Percentiles rank a stretch among this genome's conserved stretches.
phyloP scores from a whole-genome alignment of 2,797 vertebrate species.

The Danio choprae region DNA sequence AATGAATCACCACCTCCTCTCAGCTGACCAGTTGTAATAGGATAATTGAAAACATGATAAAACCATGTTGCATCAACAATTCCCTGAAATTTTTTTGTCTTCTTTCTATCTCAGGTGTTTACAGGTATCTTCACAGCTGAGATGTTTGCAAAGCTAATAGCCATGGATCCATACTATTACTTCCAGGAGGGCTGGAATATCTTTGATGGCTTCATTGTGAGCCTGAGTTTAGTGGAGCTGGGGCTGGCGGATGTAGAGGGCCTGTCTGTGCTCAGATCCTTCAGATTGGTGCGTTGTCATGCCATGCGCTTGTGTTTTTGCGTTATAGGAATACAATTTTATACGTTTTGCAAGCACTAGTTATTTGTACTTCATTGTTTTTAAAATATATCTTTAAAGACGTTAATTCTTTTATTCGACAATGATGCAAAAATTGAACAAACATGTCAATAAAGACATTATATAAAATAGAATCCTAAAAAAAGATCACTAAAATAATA shows the following conservation, averaged over 20 bases:
- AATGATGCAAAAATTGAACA: background rate
- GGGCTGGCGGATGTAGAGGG: slow-evolving; percentile 92
- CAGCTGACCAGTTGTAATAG: too few species aligned
- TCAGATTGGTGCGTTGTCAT: slow-evolving; percentile 89
- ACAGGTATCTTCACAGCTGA: slow-evolving; percentile 98
- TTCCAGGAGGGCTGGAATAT: slow-evolving; percentile 99
- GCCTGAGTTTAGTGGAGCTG: slow-evolving; percentile 96
- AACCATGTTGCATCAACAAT: too few species aligned
- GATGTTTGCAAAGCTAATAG: slow-evolving; percentile 97
- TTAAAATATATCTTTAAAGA: background rate
- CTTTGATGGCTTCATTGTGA: slow-evolving; percentile 98
- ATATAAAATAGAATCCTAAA: too few species aligned
- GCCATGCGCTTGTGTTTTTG: background rate
- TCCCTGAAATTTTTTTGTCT: slow-evolving; percentile 43
- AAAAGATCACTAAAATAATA: too few species aligned
- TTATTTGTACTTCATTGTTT: too few species aligned
- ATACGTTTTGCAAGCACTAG: background rate
- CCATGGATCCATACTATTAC: slow-evolving; percentile 99
- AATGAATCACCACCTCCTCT: too few species aligned
- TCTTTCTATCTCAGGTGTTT: slow-evolving; percentile 84
- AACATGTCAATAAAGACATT: background rate
- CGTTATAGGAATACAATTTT: background rate
- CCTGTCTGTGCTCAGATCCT: slow-evolving; percentile 96
- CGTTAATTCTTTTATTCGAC: background rate
- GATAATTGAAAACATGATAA: too few species aligned